phyloP scores from a whole-genome alignment of 2,797 vertebrate genomes.

The Harpagifer antarcticus region DNA sequence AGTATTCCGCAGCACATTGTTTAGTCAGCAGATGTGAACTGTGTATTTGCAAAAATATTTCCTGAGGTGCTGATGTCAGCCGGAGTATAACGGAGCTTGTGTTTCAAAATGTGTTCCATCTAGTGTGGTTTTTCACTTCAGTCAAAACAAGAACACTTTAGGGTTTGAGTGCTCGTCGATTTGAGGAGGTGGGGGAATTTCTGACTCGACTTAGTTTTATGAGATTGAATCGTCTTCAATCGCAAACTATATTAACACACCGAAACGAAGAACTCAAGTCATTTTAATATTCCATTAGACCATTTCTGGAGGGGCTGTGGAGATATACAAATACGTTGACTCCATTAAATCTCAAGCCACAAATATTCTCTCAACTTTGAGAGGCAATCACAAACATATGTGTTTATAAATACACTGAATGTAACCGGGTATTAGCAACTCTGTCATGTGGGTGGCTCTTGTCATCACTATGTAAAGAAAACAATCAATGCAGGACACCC shows the following conservation, averaged over 20 bases:
- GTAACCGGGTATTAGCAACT: background rate
- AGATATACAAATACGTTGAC: slow-evolving; percentile 43
- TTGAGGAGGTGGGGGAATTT: slow-evolving; percentile 79
- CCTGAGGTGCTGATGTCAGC: slow-evolving; percentile 83
- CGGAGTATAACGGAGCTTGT: slow-evolving; percentile 72
- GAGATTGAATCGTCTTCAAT: slow-evolving; percentile 73
- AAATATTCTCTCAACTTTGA: slow-evolving; percentile 5
- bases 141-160: slow-evolving; percentile 92
- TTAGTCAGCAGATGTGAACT: slow-evolving; percentile 77
- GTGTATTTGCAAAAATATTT: slow-evolving; percentile 80
- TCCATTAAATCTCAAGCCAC: slow-evolving; percentile 11
- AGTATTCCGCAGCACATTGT: slow-evolving; percentile 61
- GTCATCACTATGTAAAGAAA: slow-evolving; percentile 36
- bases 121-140: slow-evolving; percentile 87
- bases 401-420: background rate
- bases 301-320: slow-evolving; percentile 1
- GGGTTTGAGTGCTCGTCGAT: slow-evolving; percentile 80
- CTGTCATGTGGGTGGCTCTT: slow-evolving; percentile 34
- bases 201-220: slow-evolving; percentile 64
- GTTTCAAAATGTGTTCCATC: slow-evolving; percentile 74
- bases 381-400: background rate
- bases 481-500: slow-evolving; percentile 16
- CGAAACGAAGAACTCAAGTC: slow-evolving; percentile 65
- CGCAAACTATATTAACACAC: slow-evolving; percentile 79
- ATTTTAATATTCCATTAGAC: slow-evolving; percentile 47